Evolutionary conservation across 2,888 invertebrate species (phyloP).

Genomic region (Drosophila melanosoma): DNA sequence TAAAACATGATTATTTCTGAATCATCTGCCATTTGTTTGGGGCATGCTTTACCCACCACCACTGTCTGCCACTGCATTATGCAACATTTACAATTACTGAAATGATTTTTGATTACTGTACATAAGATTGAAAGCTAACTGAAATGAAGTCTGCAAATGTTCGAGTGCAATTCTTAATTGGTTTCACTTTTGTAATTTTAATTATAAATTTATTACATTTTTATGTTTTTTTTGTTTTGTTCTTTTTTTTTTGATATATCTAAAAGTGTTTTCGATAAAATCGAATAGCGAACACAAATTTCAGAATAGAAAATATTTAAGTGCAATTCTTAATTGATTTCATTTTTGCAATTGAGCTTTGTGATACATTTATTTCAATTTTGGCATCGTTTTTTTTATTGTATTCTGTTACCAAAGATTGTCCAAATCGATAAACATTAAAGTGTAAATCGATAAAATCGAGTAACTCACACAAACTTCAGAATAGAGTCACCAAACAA

Average conservation of each 20-base stretch:
- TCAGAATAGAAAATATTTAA: neutral
- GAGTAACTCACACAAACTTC: neutral
- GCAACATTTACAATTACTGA: constrained; percentile 38
- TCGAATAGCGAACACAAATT: neutral
- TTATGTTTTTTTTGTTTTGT: no score
- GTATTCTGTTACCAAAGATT: neutral
- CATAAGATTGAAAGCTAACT: neutral
- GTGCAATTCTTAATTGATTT: neutral
- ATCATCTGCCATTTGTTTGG: constrained; percentile 60
- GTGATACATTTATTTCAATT: neutral
- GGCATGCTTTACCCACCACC: constrained; percentile 42
- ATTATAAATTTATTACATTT: neutral
- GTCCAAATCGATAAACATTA: neutral
- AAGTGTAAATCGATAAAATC: neutral
- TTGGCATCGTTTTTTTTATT: neutral
- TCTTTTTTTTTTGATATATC: no score
- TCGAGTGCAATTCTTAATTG: neutral
- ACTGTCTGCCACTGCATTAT: constrained; percentile 34
- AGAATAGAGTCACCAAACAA: rapidly evolving
- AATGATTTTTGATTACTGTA: constrained; percentile 46
- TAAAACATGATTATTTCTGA: constrained; percentile 28
- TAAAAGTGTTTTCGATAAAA: rapidly evolving
- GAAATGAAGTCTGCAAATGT: neutral
- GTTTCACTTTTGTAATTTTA: neutral
- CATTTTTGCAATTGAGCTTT: neutral